phyloP scores from a whole-genome alignment of 2,113 vertebrate species.

The Neodontobutis hainanensis region DNA sequence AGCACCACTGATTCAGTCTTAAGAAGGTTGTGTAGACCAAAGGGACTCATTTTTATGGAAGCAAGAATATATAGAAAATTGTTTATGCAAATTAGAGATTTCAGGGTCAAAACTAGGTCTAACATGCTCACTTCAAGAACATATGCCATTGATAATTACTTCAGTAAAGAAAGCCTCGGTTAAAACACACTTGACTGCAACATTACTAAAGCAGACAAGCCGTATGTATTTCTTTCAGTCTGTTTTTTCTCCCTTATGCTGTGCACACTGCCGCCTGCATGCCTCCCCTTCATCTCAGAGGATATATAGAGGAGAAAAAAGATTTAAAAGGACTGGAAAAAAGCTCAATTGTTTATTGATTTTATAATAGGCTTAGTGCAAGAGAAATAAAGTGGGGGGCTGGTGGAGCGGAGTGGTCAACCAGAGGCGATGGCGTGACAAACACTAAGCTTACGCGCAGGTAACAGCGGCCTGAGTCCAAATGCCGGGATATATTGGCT shows the following conservation, averaged over 20 bases:
- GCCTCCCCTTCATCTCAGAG: conserved; percentile 70
- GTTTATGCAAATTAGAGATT: not conserved
- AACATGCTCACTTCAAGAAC: conserved; percentile 26
- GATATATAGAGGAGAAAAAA: conserved; percentile 82
- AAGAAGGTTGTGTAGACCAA: too few relatives aligned
- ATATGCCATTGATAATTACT: conserved; percentile 46
- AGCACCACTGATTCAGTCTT: too few relatives aligned
- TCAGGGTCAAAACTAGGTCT: conserved; percentile 38
- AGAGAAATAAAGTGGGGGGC: conserved; percentile 80
- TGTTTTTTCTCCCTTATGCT: conserved; percentile 17
- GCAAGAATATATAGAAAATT: too few relatives aligned
- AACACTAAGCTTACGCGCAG: conserved; percentile 75
- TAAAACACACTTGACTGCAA: conserved; percentile 49
- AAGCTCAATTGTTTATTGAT: conserved; percentile 86
- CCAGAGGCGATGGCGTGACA: conserved; percentile 74
- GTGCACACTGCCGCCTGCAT: conserved; percentile 47
- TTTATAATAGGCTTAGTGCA: conserved; percentile 86
- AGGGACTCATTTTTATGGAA: too few relatives aligned
- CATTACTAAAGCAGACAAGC: conserved; percentile 30
- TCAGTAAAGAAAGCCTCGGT: conserved; percentile 23
- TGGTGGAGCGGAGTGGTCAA: conserved; percentile 67
- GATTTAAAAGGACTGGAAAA: conserved; percentile 76
- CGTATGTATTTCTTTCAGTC: conserved; percentile 10
- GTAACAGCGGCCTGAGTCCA: conserved; percentile 69
- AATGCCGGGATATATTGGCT: conserved; percentile 72